Evolutionary conservation across 2,113 vertebrate genomes (phyloP).

Genomic region (Toxotes chatareus): DNA sequence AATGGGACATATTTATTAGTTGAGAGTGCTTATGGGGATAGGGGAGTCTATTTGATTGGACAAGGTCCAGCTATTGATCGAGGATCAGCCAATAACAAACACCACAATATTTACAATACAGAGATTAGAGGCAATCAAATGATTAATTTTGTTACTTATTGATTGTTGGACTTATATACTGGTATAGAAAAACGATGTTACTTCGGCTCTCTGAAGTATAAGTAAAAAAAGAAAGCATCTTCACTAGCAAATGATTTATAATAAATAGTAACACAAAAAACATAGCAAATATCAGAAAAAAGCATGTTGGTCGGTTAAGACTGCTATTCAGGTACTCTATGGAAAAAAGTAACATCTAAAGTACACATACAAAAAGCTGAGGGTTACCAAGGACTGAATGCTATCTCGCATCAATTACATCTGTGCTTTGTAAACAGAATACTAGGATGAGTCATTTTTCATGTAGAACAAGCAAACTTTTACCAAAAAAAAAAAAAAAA

Average conservation of each 20-base stretch:
- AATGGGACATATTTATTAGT: conserved; percentile 48
- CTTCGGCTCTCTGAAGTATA: conserved; percentile 50
- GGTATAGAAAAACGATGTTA: conserved; percentile 70
- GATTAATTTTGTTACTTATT: conserved; percentile 61
- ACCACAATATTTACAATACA: conserved; percentile 79
- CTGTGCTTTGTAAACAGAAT: conserved; percentile 76
- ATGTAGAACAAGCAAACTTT: conserved; percentile 59
- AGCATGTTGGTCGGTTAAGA: conserved; percentile 70
- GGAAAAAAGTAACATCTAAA: conserved; percentile 65
- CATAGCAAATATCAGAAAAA: conserved; percentile 74
- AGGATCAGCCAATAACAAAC: conserved; percentile 74
- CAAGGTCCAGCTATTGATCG: conserved; percentile 73
- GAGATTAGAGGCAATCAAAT: conserved; percentile 71
- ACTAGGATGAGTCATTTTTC: conserved; percentile 56
- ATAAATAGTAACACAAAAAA: conserved; percentile 80
- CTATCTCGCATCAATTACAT: conserved; percentile 67
- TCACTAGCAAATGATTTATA: conserved; percentile 76
- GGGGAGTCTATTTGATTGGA: conserved; percentile 61
- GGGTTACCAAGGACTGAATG: conserved; percentile 50
- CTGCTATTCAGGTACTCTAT: conserved; percentile 60
- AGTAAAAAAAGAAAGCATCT: conserved; percentile 63
- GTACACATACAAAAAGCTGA: conserved; percentile 66
- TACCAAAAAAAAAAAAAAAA: conserved; percentile 62
- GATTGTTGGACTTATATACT: conserved; percentile 60
- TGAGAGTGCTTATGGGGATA: conserved; percentile 44